These are phyloP conservation scores for Paralichthys olivaceus DNA, from an alignment of 2,113 vertebrate species.

Conservation along the genomic window DNA sequence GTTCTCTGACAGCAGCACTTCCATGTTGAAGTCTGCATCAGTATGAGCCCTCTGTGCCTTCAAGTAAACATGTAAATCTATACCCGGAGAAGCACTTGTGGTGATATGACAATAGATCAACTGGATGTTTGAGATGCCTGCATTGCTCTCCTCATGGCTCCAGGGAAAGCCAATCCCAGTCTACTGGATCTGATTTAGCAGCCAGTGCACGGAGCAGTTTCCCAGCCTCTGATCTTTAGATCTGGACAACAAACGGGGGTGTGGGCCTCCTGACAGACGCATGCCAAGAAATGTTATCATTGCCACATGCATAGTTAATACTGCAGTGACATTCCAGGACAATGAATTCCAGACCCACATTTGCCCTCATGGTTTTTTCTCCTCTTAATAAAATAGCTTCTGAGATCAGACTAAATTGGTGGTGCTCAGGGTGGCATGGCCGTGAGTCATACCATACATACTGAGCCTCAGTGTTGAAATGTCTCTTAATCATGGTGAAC, in stretches of 20 bases:
- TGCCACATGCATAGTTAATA: constrained; percentile 64
- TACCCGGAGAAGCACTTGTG: constrained; percentile 4
- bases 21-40: constrained; percentile 21
- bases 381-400: constrained; percentile 42
- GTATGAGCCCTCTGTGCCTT: constrained; percentile 18
- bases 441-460: no score
- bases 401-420: constrained; percentile 42
- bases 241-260: constrained; percentile 52
- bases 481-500: not conserved
- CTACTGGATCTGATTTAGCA: constrained; percentile 63
- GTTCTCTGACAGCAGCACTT: constrained; percentile 36
- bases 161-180: constrained; percentile 35
- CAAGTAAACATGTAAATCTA: constrained; percentile 36
- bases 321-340: constrained; percentile 68
- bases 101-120: constrained; percentile 53
- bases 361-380: constrained; percentile 24
- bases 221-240: constrained; percentile 67
- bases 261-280: constrained; percentile 58
- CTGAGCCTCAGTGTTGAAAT: not conserved
- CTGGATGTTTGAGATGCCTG: constrained; percentile 66
- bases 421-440: no score
- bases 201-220: constrained; percentile 45
- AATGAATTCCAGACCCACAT: constrained; percentile 68
- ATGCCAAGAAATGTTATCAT: constrained; percentile 70
- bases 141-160: constrained; percentile 33